Evolutionary conservation across 1,140 invertebrate genomes (phyloP).

Genomic region (Sycobia sp.): DNA sequence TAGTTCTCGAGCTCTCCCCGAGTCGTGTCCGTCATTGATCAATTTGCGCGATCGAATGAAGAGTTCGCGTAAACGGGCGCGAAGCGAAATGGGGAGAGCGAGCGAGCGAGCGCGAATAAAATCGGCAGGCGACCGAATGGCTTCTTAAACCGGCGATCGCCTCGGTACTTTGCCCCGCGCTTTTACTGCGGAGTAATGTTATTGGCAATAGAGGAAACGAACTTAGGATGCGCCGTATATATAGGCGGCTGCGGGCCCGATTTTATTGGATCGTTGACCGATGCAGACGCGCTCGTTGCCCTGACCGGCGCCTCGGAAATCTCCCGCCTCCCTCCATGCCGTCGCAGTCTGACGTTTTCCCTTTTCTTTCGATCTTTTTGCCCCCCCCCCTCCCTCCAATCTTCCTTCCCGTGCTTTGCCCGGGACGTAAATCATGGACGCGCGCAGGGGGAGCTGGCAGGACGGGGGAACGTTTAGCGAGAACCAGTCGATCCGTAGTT

Average conservation of each 20-base stretch:
- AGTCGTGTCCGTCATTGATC: no score
- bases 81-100: neutral
- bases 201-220: slow-evolving; percentile 37
- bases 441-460: no score
- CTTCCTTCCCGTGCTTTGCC: neutral
- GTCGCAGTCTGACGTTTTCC: no score
- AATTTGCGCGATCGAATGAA: neutral
- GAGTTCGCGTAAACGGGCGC: neutral
- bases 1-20: no score
- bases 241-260: neutral
- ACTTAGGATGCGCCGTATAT: slow-evolving; percentile 17
- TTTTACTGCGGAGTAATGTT: slow-evolving; percentile 41
- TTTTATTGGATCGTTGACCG: slow-evolving; percentile 15
- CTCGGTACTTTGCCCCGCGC: slow-evolving; percentile 18
- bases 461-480: no score
- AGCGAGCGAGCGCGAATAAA: neutral
- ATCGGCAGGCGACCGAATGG: slow-evolving; percentile 5
- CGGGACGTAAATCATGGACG: slow-evolving; percentile 11
- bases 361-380: neutral
- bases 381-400: no score
- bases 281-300: no score
- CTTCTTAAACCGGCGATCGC: slow-evolving; percentile 28
- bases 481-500: no score
- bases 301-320: no score
- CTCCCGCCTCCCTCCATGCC: no score